Percentiles rank a stretch among this genome's conserved stretches.
Conservation (phyloP, 53 echinoderm and acorn worm species). For the Temnopleurus reevesii region DNA sequence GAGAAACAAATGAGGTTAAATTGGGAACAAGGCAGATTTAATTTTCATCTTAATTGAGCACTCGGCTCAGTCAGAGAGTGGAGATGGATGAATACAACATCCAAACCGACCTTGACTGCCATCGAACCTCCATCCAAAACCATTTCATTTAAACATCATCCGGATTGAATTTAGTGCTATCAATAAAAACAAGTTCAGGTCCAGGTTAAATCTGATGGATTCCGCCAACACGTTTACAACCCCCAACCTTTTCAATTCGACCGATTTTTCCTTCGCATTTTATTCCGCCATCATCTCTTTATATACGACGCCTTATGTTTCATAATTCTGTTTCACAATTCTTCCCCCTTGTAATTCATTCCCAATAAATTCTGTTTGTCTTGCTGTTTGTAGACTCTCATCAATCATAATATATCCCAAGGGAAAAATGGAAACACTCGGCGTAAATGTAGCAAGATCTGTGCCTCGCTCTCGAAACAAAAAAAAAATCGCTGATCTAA, state of each 20-base stretch:
- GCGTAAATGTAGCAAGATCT: background rate
- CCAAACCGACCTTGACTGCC: background rate
- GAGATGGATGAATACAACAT: conserved; percentile 12
- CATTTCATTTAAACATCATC: conserved; percentile 30
- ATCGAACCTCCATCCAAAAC: background rate
- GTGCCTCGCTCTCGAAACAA: background rate
- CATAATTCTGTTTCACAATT: background rate
- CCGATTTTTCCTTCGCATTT: background rate
- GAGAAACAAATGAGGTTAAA: conserved; percentile 6
- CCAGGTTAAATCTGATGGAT: background rate
- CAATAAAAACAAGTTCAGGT: conserved; percentile 16
- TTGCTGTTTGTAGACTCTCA: background rate
- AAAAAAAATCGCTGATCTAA: background rate
- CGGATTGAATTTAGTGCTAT: background rate
- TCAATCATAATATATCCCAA: conserved; percentile 15
- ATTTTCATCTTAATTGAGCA: conserved; percentile 30
- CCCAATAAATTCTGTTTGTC: background rate
- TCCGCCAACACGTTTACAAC: background rate
- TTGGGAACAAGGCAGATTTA: background rate
- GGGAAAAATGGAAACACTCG: background rate
- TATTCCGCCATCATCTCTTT: background rate
- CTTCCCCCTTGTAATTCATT: background rate
- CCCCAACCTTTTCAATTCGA: background rate
- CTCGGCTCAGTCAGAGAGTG: conserved; percentile 1
- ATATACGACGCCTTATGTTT: background rate